These are phyloP conservation scores for Phocoena phocoena DNA, from an alignment of 2,113 vertebrate species.

Conservation along the genomic window DNA sequence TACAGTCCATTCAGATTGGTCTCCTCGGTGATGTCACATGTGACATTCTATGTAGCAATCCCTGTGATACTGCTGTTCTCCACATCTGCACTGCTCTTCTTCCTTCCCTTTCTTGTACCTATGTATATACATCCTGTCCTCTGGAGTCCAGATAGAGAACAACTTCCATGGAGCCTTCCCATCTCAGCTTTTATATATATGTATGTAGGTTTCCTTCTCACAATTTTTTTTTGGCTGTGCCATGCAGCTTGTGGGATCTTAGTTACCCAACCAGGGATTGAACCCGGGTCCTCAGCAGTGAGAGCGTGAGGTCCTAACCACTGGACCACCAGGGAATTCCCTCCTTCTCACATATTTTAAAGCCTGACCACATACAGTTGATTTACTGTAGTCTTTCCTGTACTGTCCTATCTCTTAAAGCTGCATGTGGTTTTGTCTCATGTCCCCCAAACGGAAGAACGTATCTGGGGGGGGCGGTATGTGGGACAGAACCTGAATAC, in stretches of 20 bases:
- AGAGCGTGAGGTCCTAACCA: too few species aligned
- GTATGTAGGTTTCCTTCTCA: background rate
- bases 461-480: background rate
- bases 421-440: background rate
- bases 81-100: background rate
- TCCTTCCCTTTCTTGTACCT: background rate
- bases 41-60: background rate
- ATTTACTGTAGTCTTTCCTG: background rate
- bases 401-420: background rate
- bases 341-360: background rate
- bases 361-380: background rate
- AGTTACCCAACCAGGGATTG: too few species aligned
- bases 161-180: background rate
- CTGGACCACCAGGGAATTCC: too few species aligned
- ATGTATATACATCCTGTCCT: background rate
- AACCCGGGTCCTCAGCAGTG: too few species aligned
- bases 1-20: background rate
- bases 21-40: background rate
- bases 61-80: background rate
- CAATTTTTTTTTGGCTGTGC: too few species aligned
- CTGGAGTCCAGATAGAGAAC: background rate
- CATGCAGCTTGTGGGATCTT: too few species aligned
- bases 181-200: background rate
- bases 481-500: background rate
- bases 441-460: background rate